Evolutionary conservation across 2,888 invertebrate genomes (phyloP).

Genomic region (Caenorhabditis sp.): DNA sequence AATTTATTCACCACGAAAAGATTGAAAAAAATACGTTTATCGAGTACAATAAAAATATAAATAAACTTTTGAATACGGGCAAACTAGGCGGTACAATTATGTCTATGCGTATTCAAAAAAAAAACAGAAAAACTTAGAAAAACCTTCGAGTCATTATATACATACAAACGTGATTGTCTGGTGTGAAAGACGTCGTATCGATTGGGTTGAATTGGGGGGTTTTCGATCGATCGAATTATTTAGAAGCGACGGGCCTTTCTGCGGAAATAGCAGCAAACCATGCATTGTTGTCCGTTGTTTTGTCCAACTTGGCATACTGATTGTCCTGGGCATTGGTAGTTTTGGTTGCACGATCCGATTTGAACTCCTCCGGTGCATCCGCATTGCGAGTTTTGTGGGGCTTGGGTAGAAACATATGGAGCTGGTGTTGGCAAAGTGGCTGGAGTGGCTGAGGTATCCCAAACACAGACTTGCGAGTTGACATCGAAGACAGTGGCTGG

Average conservation of each 20-base stretch:
- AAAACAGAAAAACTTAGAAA: not conserved
- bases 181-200: not conserved
- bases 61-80: slow-evolving; percentile 30
- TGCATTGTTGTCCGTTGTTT: slow-evolving; percentile 61
- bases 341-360: slow-evolving; percentile 68
- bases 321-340: slow-evolving; percentile 70
- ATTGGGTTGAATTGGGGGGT: not conserved
- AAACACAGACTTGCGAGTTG: slow-evolving; percentile 53
- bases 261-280: slow-evolving; percentile 70
- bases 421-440: slow-evolving; percentile 58
- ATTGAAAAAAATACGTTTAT: not conserved
- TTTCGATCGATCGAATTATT: slow-evolving; percentile 13
- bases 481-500: slow-evolving; percentile 70
- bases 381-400: slow-evolving; percentile 58
- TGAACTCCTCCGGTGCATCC: slow-evolving; percentile 69
- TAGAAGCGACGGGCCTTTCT: slow-evolving; percentile 58
- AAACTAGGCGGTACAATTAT: slow-evolving; percentile 43
- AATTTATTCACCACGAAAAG: no score
- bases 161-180: not conserved
- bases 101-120: slow-evolving; percentile 38
- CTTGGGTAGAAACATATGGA: slow-evolving; percentile 58
- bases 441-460: slow-evolving; percentile 48
- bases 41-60: slow-evolving; percentile 11
- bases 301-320: slow-evolving; percentile 70
- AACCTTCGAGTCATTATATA: not conserved